Base-by-base conservation (phyloP, 2,888 invertebrate genomes). In the Pyrocoelia pectoralis region DNA sequence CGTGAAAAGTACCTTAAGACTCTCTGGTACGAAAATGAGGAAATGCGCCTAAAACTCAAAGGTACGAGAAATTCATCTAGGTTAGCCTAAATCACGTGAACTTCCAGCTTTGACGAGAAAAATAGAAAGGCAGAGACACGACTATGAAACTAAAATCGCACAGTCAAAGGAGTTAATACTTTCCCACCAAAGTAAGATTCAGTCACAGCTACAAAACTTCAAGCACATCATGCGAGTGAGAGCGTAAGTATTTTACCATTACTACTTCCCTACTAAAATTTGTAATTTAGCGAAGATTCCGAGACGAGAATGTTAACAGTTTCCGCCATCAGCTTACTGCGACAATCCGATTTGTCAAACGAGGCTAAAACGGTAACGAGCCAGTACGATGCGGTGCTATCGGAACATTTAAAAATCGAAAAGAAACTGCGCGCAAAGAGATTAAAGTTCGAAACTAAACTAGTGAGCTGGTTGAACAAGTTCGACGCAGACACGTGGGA, bases 401-500 rank as follows among this genome's bases (percentile, higher is more conserved):
- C 76, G 38, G 70, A 76, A 1, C 82, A 88, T 74, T 71, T 88
- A 1, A 70, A 76, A 1, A 80, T 83, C 0, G 88, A 88, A 71
- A 87, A 86, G 68, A 79, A 78, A 29, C 80, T 85, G 55, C 80
- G 87, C 63, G 81, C 81, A 0, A 83, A 84, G 67, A 84, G 86
- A 70, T 83, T 82, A 57, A 87, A 87, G 78, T 83, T 85, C 24
- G 87, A 88, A 70, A 84, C 85, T 0, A 85, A 87, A 72, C 72
- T 88, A 56, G 68, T 83, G 1, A 84, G 83, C 29, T 86, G 87
- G 86, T 76, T 88, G 5, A 82, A 83, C 61, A 87, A 86, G 70
- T 88, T 86, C 67, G 88, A 88, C 68, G 60, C 78, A 6, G 88
- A 88, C 72, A 85, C 88, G 80, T 83, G 83, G 0, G 86, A 86